A percentile compares a stretch with the other conserved stretches of the same genome.
Evolutionary conservation across 2,113 vertebrate genomes (phyloP).

Genomic region (Podarcis cretensis): DNA sequence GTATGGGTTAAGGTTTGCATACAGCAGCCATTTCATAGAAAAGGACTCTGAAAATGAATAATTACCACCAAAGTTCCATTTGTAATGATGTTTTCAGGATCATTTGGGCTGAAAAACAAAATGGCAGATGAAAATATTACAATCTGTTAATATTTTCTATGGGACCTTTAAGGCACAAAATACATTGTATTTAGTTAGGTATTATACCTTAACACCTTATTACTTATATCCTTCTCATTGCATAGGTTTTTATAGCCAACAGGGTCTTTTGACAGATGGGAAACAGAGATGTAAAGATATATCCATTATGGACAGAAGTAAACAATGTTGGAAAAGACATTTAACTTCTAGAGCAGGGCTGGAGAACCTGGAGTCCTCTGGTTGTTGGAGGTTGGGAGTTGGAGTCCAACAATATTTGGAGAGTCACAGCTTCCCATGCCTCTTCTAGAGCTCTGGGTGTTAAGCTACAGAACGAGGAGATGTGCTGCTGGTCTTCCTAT

Average conservation of each 20-base stretch:
- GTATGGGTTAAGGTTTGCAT: neutral
- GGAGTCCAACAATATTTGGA: too few species aligned
- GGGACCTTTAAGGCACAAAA: neutral
- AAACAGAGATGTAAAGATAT: neutral
- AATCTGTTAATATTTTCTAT: neutral
- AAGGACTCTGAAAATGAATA: slow-evolving; percentile 3
- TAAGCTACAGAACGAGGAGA: neutral
- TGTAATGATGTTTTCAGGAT: slow-evolving; percentile 73
- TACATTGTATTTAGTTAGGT: too few species aligned
- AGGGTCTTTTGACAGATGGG: neutral
- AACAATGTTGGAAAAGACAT: neutral
- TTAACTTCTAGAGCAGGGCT: neutral
- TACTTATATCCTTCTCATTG: neutral
- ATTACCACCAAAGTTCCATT: slow-evolving; percentile 86
- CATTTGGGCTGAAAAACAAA: slow-evolving; percentile 73
- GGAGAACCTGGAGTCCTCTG: neutral
- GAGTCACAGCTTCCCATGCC: too few species aligned
- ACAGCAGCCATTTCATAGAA: neutral
- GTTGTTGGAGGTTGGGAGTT: too few species aligned
- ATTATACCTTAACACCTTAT: neutral
- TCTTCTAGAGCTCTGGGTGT: neutral
- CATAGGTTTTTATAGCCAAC: neutral
- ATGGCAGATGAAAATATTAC: slow-evolving; percentile 19
- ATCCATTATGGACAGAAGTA: neutral
- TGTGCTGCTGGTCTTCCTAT: neutral